Evolutionary conservation across 2,113 vertebrate species (phyloP).

Genomic region (Corythaixoides concolor): DNA sequence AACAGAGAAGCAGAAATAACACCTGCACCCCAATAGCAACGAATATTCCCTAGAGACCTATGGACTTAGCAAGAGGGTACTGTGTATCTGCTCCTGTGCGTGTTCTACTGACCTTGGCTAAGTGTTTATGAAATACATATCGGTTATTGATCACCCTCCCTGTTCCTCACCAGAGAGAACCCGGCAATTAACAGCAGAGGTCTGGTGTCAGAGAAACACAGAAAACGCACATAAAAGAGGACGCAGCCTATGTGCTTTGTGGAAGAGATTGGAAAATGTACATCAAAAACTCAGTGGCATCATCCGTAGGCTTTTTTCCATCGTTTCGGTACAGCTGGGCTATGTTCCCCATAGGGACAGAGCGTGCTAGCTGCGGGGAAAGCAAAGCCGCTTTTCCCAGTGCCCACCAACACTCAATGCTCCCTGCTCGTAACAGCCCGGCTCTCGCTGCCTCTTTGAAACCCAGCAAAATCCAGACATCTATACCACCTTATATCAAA

Average conservation of each 20-base stretch:
- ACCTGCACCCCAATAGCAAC: slow-evolving; percentile 54
- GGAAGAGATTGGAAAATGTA: neutral
- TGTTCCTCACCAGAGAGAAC: neutral
- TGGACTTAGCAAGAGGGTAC: neutral
- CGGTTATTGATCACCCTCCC: slow-evolving; percentile 1
- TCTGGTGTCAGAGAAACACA: neutral
- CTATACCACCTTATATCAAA: neutral
- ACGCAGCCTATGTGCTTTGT: neutral
- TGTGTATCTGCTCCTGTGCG: neutral
- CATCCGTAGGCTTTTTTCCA: neutral
- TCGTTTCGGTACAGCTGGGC: neutral
- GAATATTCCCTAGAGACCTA: neutral
- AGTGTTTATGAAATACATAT: slow-evolving; percentile 52
- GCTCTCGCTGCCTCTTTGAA: neutral
- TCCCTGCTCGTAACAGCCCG: neutral
- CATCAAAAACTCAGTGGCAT: neutral
- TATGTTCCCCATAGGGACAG: neutral
- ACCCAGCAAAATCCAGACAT: neutral
- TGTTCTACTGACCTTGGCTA: slow-evolving; percentile 35
- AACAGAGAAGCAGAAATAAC: slow-evolving; percentile 43
- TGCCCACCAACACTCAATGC: neutral
- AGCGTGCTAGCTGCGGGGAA: neutral
- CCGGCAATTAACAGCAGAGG: neutral
- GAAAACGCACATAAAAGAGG: neutral
- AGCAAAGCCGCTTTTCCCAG: neutral